A percentile compares a stretch with the other conserved stretches of the same genome.
Conservation (phyloP, 2,888 invertebrate species). For the Drosophila formosana region DNA sequence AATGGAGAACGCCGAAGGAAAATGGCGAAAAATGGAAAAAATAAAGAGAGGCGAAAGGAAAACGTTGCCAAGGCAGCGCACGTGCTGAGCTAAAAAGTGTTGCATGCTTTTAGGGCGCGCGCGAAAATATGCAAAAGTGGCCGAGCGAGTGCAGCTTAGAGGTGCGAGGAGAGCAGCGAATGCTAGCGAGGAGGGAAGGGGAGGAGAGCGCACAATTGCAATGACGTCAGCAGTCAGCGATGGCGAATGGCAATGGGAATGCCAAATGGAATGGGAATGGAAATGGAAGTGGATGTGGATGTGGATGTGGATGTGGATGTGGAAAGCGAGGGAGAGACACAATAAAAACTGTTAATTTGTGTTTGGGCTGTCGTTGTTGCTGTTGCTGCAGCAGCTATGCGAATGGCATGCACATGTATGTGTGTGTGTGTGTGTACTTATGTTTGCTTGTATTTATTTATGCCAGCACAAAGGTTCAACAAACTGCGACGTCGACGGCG, state of each 20-base stretch:
- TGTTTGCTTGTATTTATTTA: slow-evolving; percentile 41
- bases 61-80: slow-evolving; percentile 56
- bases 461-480: slow-evolving; percentile 69
- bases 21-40: slow-evolving; percentile 4
- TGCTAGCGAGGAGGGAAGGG: background rate
- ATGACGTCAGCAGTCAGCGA: slow-evolving; percentile 59
- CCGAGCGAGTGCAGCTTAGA: slow-evolving; percentile 11
- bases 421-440: slow-evolving; percentile 8
- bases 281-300: slow-evolving; percentile 2
- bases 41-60: slow-evolving; percentile 13
- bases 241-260: slow-evolving; percentile 28
- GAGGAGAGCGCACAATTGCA: slow-evolving; percentile 34
- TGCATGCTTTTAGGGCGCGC: slow-evolving; percentile 67
- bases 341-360: slow-evolving; percentile 69
- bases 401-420: slow-evolving; percentile 7
- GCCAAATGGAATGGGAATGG: slow-evolving; percentile 17
- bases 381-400: slow-evolving; percentile 24
- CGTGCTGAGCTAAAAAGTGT: slow-evolving; percentile 59
- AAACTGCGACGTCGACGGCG: slow-evolving; percentile 58
- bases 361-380: slow-evolving; percentile 35
- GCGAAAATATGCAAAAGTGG: slow-evolving; percentile 66
- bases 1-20: slow-evolving; percentile 5
- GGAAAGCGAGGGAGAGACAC: slow-evolving; percentile 22
- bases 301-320: slow-evolving; percentile 1
- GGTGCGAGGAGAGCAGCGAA: background rate